Evolutionary conservation across 2,113 vertebrate species (phyloP).

Genomic region (Kryptolebias marmoratus): DNA sequence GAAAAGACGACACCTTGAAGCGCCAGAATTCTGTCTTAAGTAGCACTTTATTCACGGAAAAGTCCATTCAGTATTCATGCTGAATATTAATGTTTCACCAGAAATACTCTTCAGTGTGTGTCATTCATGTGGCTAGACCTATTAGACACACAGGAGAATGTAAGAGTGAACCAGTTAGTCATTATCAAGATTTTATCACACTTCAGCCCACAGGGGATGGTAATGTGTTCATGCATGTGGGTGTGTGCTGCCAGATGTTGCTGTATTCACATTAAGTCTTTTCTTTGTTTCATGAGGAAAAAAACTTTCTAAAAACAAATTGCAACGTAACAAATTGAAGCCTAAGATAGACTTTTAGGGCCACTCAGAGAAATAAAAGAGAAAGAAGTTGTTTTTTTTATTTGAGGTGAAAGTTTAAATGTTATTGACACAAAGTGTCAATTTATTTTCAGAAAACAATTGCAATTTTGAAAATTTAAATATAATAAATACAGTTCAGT

Average conservation of each 20-base stretch:
- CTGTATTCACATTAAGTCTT: neutral
- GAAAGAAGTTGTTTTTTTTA: no score
- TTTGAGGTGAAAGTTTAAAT: no score
- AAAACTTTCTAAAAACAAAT: slow-evolving; percentile 1
- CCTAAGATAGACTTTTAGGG: no score
- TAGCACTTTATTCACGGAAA: slow-evolving; percentile 42
- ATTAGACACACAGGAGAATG: slow-evolving; percentile 53
- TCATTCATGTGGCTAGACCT: slow-evolving; percentile 53
- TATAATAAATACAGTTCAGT: no score
- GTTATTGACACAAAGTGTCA: no score
- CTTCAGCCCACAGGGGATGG: slow-evolving; percentile 43
- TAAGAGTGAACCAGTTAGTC: slow-evolving; percentile 64
- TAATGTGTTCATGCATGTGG: slow-evolving; percentile 12
- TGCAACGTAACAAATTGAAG: neutral
- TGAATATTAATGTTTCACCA: slow-evolving; percentile 73
- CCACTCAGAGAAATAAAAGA: no score
- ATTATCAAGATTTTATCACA: slow-evolving; percentile 71
- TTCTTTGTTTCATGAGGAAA: neutral
- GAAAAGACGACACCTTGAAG: slow-evolving; percentile 35
- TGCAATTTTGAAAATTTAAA: no score
- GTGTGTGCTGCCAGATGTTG: slow-evolving; percentile 16
- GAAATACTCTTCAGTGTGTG: slow-evolving; percentile 49
- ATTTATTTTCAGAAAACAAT: no score
- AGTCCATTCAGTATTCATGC: slow-evolving; percentile 64
- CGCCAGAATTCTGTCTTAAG: slow-evolving; percentile 20